phyloP scores from a whole-genome alignment of 2,888 invertebrate genomes.

The Brachypterus glaber region DNA sequence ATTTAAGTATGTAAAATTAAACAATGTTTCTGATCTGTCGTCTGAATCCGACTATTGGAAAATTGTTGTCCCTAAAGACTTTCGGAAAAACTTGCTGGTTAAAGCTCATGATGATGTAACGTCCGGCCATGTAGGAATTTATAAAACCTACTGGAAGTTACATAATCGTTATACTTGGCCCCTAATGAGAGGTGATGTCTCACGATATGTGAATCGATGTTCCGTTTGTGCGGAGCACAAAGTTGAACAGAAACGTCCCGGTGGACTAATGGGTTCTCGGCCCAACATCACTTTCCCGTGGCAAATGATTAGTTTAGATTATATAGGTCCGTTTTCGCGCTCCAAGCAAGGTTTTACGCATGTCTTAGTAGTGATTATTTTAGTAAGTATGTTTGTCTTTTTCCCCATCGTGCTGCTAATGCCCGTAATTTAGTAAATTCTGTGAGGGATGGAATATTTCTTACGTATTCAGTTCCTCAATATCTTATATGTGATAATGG shows the following conservation, averaged over 20 bases:
- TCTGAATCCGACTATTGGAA: too few relatives aligned
- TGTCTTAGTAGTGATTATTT: not conserved
- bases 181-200: conserved; percentile 2
- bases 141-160: not conserved
- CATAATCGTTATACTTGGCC: conserved; percentile 1
- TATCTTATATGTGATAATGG: conserved; percentile 6
- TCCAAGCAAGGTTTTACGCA: not conserved
- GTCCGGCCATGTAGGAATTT: conserved; percentile 4
- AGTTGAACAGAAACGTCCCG: conserved; percentile 1
- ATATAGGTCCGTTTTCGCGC: conserved; percentile 2
- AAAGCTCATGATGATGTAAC: conserved; percentile 15
- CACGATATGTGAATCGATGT: not conserved
- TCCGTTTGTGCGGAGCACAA: conserved; percentile 3
- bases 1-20: too few relatives aligned
- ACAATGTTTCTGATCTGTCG: too few relatives aligned
- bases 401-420: too few relatives aligned
- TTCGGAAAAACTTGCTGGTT: too few relatives aligned
- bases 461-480: conserved; percentile 1
- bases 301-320: conserved; percentile 7
- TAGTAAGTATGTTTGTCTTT: too few relatives aligned
- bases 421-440: too few relatives aligned
- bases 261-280: conserved; percentile 6
- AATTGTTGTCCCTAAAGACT: too few relatives aligned
- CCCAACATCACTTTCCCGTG: conserved; percentile 5
- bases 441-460: conserved; percentile 3